Evolutionary conservation across 2,113 vertebrate genomes (phyloP).

Genomic region (Syngnathus scovelli): DNA sequence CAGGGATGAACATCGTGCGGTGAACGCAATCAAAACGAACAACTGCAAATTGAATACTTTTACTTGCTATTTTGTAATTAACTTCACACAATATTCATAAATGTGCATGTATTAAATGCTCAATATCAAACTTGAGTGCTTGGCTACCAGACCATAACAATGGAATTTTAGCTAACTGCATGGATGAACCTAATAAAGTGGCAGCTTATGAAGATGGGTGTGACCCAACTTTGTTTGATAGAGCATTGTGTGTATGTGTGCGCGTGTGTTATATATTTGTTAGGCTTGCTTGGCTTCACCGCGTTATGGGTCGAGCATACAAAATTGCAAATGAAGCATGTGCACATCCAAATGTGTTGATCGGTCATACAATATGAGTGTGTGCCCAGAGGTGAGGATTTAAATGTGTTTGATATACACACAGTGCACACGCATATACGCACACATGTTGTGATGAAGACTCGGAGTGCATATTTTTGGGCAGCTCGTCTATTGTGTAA

Average conservation of each 20-base stretch:
- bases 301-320: constrained; percentile 16
- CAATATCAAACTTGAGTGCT: not conserved
- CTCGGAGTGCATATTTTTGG: not conserved
- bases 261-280: not conserved
- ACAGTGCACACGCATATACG: not conserved
- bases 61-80: not conserved
- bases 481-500: not conserved
- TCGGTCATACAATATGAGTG: constrained; percentile 21
- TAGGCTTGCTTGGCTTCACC: constrained; percentile 30
- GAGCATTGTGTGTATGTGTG: not conserved
- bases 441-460: not conserved
- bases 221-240: not conserved
- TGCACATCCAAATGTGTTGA: constrained; percentile 19
- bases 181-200: not conserved
- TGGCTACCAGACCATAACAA: not conserved
- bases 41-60: not conserved
- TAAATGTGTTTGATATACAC: not conserved
- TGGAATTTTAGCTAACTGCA: not conserved
- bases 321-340: constrained; percentile 26
- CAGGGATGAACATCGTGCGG: not conserved
- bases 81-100: not conserved
- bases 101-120: not conserved
- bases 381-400: constrained; percentile 26
- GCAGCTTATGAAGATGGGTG: not conserved
- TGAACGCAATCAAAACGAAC: not conserved